A percentile compares a stretch with the other conserved stretches of the same genome.
Evolutionary conservation across 2,113 vertebrate genomes (phyloP).

Genomic region (Ancistrus triradiatus): DNA sequence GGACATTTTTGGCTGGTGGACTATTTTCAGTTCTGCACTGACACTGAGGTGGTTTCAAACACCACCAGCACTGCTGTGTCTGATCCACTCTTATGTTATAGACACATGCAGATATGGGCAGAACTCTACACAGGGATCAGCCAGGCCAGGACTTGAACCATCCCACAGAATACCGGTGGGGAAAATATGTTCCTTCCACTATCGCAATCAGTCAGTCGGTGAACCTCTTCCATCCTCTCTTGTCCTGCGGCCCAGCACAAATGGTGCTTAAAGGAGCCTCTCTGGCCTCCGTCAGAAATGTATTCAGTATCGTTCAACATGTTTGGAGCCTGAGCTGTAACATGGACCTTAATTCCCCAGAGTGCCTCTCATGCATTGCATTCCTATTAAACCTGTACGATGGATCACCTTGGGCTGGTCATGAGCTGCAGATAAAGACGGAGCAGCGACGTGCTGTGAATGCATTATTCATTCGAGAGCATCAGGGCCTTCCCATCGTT

Average conservation of each 20-base stretch:
- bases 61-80: too few relatives aligned
- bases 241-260: not conserved
- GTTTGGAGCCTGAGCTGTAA: not conserved
- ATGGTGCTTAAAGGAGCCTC: not conserved
- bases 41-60: too few relatives aligned
- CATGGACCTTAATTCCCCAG: not conserved
- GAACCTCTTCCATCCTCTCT: not conserved
- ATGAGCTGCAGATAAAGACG: not conserved
- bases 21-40: too few relatives aligned
- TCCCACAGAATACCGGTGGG: too few relatives aligned
- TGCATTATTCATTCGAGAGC: constrained; percentile 22
- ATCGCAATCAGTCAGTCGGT: not conserved
- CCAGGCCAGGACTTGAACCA: too few relatives aligned
- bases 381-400: constrained; percentile 13
- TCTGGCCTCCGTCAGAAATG: not conserved
- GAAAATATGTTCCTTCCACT: too few relatives aligned
- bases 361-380: not conserved
- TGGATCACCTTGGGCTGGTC: not conserved
- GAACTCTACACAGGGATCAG: too few relatives aligned
- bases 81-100: too few relatives aligned
- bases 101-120: too few relatives aligned
- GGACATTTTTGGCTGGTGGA: too few relatives aligned
- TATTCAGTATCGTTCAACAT: not conserved
- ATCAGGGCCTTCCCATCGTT: not conserved
- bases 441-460: not conserved